phyloP scores from a whole-genome alignment of 2,113 vertebrate species.

The Scophthalmus maximus region DNA sequence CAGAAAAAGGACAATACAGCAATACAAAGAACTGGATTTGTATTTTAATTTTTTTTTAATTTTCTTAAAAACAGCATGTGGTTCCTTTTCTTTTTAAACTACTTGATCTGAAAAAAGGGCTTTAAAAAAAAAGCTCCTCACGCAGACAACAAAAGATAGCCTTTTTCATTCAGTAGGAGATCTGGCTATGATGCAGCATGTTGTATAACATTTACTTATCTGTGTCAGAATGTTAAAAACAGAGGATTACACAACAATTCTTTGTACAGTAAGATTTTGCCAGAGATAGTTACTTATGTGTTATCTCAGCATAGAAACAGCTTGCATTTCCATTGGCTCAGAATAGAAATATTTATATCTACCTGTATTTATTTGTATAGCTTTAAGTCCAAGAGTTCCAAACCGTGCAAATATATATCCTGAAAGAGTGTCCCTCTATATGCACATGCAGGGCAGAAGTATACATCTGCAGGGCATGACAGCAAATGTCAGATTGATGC shows the following conservation, averaged over 20 bases:
- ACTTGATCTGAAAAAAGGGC: constrained; percentile 10
- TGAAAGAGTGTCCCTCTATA: not conserved
- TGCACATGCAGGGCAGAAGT: constrained; percentile 1
- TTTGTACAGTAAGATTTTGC: no score
- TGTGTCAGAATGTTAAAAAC: not conserved
- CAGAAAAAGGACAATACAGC: not conserved
- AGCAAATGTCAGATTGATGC: constrained; percentile 50
- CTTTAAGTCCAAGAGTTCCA: not conserved
- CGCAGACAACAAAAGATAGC: no score
- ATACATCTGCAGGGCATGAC: constrained; percentile 34
- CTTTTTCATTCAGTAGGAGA: not conserved
- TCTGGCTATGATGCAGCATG: not conserved
- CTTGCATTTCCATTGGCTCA: not conserved
- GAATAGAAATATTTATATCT: not conserved
- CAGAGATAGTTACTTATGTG: no score
- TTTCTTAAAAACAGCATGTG: not conserved
- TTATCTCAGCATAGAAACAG: no score
- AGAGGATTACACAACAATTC: not conserved
- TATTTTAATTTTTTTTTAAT: no score
- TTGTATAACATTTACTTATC: not conserved
- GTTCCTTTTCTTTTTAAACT: not conserved
- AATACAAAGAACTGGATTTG: not conserved
- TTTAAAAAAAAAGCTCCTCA: no score
- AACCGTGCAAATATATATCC: not conserved
- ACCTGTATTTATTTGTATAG: not conserved